phyloP scores from a whole-genome alignment of 2,113 vertebrate genomes.

The Megaceryle torquata region DNA sequence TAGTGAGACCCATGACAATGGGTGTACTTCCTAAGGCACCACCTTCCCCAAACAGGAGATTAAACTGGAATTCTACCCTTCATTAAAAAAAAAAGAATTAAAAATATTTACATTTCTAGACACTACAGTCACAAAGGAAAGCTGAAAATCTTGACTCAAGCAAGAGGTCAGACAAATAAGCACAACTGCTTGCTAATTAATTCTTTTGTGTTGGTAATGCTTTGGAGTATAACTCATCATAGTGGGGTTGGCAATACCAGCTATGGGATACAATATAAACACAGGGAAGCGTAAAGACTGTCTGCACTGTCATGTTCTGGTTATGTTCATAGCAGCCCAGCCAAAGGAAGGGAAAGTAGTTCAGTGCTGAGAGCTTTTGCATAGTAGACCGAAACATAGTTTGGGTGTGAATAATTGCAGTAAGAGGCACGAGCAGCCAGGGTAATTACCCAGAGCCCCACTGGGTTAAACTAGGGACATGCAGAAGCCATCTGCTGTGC shows the following conservation, averaged over 20 bases:
- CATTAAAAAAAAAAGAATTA: not conserved
- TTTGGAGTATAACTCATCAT: not conserved
- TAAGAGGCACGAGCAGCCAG: not conserved
- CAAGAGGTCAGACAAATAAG: not conserved
- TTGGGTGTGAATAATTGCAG: not conserved
- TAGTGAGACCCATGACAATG: not conserved
- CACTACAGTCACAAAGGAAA: not conserved
- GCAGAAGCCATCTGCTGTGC: slow-evolving; percentile 13
- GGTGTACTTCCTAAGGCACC: not conserved
- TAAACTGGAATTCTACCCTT: not conserved
- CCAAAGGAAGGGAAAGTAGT: not conserved
- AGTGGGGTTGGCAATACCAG: not conserved
- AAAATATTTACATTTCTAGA: not conserved
- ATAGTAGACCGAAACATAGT: not conserved
- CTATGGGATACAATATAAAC: not conserved
- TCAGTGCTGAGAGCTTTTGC: not conserved
- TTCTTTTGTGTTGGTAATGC: not conserved
- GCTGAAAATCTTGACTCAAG: not conserved
- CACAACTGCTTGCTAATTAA: not conserved
- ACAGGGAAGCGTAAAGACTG: not conserved
- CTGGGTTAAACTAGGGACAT: not conserved
- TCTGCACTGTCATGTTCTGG: not conserved
- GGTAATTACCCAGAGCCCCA: not conserved
- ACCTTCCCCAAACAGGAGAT: not conserved
- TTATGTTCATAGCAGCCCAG: not conserved